Conservation (phyloP, 1,140 invertebrate species). For the Monomorium pharaonis region DNA sequence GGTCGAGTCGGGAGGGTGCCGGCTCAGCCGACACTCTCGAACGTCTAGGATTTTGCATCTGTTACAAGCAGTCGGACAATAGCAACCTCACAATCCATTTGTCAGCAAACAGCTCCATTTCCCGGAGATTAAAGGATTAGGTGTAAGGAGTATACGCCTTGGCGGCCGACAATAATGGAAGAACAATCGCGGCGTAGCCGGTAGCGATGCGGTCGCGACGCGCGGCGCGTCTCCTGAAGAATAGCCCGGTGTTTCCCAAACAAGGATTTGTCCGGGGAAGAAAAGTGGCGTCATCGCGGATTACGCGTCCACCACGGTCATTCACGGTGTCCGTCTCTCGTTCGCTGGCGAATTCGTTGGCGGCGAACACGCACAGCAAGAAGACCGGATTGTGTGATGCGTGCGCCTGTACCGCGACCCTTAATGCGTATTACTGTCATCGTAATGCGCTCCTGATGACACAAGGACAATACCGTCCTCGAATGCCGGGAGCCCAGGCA, state of each 20-base stretch:
- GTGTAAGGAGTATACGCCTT: constrained; percentile 79
- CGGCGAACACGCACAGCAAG: constrained; percentile 16
- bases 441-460: constrained; percentile 74
- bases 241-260: constrained; percentile 76
- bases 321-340: constrained; percentile 5
- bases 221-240: constrained; percentile 60
- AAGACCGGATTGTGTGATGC: constrained; percentile 70
- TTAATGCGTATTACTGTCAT: constrained; percentile 79
- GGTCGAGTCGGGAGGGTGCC: not conserved
- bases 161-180: constrained; percentile 79
- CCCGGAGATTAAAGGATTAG: constrained; percentile 82
- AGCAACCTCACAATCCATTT: constrained; percentile 75
- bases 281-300: constrained; percentile 48
- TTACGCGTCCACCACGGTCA: constrained; percentile 30
- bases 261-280: constrained; percentile 67
- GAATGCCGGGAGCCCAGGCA: constrained; percentile 18
- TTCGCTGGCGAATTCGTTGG: not conserved
- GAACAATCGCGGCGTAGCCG: constrained; percentile 77
- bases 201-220: constrained; percentile 58
- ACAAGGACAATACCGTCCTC: constrained; percentile 41
- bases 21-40: constrained; percentile 51
- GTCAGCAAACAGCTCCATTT: constrained; percentile 82
- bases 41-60: constrained; percentile 60
- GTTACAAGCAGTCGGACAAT: constrained; percentile 74
- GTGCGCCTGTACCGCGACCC: constrained; percentile 35